These are phyloP conservation scores for Chiloscyllium punctatum DNA, from an alignment of 2,797 vertebrate genomes.

Conservation along the genomic window DNA sequence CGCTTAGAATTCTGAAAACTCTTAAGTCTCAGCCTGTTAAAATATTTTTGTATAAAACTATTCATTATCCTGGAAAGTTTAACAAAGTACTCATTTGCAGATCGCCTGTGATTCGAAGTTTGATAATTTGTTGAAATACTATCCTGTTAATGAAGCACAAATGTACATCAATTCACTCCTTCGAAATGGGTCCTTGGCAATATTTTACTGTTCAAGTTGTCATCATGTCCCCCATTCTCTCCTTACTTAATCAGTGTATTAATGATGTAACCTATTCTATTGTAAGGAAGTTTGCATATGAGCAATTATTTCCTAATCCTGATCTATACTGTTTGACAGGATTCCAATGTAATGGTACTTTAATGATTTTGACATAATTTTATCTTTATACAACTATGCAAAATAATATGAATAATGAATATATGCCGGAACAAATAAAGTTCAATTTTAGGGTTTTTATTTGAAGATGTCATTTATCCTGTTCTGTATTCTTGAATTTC, in stretches of 20 bases:
- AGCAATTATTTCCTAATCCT: constrained; percentile 5
- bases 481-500: not conserved
- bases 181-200: not conserved
- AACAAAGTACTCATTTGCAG: not conserved
- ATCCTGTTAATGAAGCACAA: not conserved
- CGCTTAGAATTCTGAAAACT: not conserved
- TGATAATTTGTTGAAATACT: not conserved
- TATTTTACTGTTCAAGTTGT: not conserved
- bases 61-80: not conserved
- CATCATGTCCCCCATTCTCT: not conserved
- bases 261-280: not conserved
- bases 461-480: not conserved
- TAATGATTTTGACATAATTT: constrained; percentile 17
- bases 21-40: not conserved
- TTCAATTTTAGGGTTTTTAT: constrained; percentile 30
- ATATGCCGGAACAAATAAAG: constrained; percentile 25
- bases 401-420: constrained; percentile 26
- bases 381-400: constrained; percentile 14
- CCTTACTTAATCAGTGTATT: not conserved
- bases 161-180: not conserved
- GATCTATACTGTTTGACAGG: not conserved
- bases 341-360: not conserved
- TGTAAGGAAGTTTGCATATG: not conserved
- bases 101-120: not conserved
- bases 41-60: not conserved